phyloP scores from a whole-genome alignment of 2,797 vertebrate genomes.

The Lepilemur ruficaudatus region DNA sequence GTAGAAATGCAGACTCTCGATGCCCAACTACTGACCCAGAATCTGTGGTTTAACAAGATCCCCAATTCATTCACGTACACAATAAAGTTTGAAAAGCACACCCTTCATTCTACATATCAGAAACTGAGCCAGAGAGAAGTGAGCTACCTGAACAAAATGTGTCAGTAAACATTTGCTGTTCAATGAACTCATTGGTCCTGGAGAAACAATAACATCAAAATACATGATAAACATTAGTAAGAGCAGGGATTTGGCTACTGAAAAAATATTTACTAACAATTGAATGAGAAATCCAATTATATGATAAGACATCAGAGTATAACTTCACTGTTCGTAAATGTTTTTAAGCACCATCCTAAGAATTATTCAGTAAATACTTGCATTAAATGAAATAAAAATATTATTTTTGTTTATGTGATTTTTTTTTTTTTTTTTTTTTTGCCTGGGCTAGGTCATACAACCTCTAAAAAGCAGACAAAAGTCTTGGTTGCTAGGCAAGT shows the following conservation, averaged over 20 bases:
- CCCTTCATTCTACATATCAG: background rate
- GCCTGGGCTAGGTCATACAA: background rate
- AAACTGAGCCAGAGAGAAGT: background rate
- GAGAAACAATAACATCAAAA: background rate
- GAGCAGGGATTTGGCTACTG: background rate
- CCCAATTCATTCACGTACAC: background rate
- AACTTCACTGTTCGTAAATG: background rate
- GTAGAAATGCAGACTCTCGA: background rate
- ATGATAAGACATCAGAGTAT: background rate
- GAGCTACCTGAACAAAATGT: background rate
- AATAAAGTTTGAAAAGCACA: background rate
- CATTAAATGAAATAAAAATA: slow-evolving; percentile 1
- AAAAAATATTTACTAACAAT: background rate
- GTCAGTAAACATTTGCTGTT: background rate
- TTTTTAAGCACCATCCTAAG: background rate
- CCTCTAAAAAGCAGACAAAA: background rate
- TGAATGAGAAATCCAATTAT: background rate
- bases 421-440: background rate
- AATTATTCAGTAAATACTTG: background rate
- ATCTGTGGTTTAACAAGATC: background rate
- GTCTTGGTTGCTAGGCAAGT: background rate
- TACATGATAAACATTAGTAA: background rate
- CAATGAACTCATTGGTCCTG: background rate
- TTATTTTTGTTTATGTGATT: background rate
- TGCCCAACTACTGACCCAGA: background rate